Base-by-base conservation (phyloP, 2,113 vertebrate species). In the Xiphophorus hellerii region DNA sequence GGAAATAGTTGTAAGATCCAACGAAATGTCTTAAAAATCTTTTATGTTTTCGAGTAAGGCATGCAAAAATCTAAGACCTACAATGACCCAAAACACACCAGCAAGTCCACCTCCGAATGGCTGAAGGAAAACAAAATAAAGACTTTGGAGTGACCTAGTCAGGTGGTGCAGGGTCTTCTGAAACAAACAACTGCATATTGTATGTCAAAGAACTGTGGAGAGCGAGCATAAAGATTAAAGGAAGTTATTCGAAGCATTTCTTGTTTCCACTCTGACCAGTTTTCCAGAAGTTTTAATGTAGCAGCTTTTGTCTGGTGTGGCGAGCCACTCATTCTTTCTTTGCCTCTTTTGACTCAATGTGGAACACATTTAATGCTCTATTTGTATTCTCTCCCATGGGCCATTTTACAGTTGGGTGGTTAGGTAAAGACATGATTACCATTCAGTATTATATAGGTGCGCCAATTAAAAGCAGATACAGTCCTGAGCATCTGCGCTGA, bases 351-450 rank as follows among this genome's bases (percentile, higher is more conserved):
- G 74, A 73, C 85, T 87, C 71, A 88, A 91, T 92, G 87, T 92
- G 85, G 89, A 91, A 81, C 91, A 90, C 54, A 93, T 94, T 92
- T 94, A 92, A 92, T 95, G 93, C 93, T 94, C 93, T 92, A 92
- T 91, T 94, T 94, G 86, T 87, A 80, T 67, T 83, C 90, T 62
- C 74, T 92, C 93, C 93, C 92, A 82, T 67, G 84, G 90, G 89
- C 77, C 31, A 75, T 87, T 93, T 90, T 91, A 88, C 86, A 87
- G 75, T 80, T 13, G 67, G 74, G 5, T 81, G 80, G 84, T 35
- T 83, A 61, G 75, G 71, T 83, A 69, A 62, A 75, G 62, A 71
- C 76, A 65, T 48, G 44, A 29, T 58, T 27, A 74, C 17, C 37
- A 75, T 65, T 82, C 74, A 73, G 44, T 63, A 35, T 35, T 25